Percentiles rank a stretch among this genome's conserved stretches.
phyloP scores from a whole-genome alignment of 2,113 vertebrate genomes.

The Labeo catla region DNA sequence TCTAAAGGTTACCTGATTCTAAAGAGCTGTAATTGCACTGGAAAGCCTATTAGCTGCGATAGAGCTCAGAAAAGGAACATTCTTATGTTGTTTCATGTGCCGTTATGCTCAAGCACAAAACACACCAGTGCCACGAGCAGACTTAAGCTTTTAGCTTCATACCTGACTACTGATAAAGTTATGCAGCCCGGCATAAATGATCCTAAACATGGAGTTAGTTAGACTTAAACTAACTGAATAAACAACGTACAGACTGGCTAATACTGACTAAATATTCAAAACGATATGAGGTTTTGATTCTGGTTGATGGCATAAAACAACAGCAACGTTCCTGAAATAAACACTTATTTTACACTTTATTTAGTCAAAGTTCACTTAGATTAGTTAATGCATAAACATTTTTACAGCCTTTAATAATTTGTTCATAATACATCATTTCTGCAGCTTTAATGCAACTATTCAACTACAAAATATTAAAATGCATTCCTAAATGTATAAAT shows the following conservation, averaged over 20 bases:
- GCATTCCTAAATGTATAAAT: too few species aligned
- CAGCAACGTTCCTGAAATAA: neutral
- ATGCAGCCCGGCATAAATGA: neutral
- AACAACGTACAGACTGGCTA: neutral
- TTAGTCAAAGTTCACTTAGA: neutral
- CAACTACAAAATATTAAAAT: too few species aligned
- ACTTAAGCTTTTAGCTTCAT: constrained; percentile 39
- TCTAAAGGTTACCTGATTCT: constrained; percentile 78
- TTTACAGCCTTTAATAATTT: too few species aligned
- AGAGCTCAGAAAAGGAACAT: constrained; percentile 41
- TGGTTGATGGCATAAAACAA: neutral
- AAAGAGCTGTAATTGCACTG: constrained; percentile 69
- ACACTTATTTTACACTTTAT: neutral
- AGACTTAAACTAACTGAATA: neutral
- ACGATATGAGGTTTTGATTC: neutral
- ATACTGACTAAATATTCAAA: neutral
- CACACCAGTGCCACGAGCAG: constrained; percentile 27
- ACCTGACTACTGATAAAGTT: neutral
- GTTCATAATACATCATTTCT: too few species aligned
- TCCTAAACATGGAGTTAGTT: neutral
- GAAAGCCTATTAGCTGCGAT: constrained; percentile 62
- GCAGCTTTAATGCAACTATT: too few species aligned
- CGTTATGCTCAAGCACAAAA: constrained; percentile 51
- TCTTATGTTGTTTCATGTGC: constrained; percentile 60
- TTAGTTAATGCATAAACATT: too few species aligned